Percentiles rank a stretch among this genome's conserved stretches.
Evolutionary conservation across 2,888 invertebrate genomes (phyloP).

Genomic region (Philhelius pedissequus): DNA sequence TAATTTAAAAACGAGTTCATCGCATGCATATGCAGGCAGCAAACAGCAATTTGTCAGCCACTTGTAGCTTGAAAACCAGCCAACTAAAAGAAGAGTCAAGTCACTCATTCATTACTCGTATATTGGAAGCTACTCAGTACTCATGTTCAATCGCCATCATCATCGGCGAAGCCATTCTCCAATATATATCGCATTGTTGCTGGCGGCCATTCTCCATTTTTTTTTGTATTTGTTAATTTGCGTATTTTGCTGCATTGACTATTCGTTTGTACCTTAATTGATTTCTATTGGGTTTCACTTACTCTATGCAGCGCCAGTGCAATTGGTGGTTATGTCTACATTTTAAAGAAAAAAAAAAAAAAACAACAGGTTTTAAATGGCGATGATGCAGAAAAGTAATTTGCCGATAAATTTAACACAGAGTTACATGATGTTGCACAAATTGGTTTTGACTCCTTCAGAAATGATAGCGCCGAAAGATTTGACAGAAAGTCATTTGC

Average conservation of each 20-base stretch:
- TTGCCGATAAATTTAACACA: background rate
- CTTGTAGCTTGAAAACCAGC: conserved; percentile 25
- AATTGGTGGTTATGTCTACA: background rate
- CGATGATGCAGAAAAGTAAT: background rate
- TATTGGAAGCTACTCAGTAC: conserved; percentile 8
- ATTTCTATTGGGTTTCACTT: conserved; percentile 20
- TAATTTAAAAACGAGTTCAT: background rate
- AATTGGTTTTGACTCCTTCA: background rate
- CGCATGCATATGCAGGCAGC: no score
- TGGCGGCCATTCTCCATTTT: background rate
- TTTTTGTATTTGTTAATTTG: conserved; percentile 23
- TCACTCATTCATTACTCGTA: conserved; percentile 16
- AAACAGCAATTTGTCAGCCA: conserved; percentile 32
- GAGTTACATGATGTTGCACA: background rate
- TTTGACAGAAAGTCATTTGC: background rate
- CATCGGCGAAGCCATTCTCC: conserved; percentile 7
- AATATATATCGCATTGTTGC: background rate
- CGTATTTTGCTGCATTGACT: conserved; percentile 21
- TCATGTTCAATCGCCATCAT: conserved; percentile 41
- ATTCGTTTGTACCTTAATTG: conserved; percentile 26
- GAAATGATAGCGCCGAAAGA: background rate
- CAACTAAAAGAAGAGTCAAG: conserved; percentile 21
- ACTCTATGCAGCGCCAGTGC: background rate
- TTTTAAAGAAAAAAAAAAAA: no score
- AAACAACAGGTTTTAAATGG: background rate